Conservation (phyloP, 2,113 vertebrate genomes). For the Phaethon lepturus region DNA sequence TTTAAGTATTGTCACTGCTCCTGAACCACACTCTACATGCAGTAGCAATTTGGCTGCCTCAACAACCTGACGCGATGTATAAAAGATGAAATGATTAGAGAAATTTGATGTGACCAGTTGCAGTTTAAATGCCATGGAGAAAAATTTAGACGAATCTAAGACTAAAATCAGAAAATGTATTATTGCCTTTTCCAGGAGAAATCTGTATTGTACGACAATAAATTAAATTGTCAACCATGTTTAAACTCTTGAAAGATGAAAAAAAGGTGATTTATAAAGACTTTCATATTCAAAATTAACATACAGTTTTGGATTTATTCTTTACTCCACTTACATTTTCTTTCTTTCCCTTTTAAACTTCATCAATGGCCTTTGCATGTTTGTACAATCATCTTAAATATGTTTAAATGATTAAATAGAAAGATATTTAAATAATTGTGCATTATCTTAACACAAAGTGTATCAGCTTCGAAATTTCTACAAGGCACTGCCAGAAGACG, state of each 20-base stretch:
- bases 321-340: not conserved
- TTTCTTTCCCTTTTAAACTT: not conserved
- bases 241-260: not conserved
- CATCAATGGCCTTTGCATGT: not conserved
- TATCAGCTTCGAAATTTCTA: slow-evolving; percentile 35
- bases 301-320: not conserved
- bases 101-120: slow-evolving; percentile 41
- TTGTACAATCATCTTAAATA: slow-evolving; percentile 40
- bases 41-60: slow-evolving; percentile 60
- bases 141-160: slow-evolving; percentile 13
- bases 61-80: slow-evolving; percentile 27
- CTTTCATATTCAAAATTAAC: not conserved
- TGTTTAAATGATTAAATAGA: not conserved
- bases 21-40: slow-evolving; percentile 29
- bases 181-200: slow-evolving; percentile 1
- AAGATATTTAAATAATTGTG: not conserved
- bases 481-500: slow-evolving; percentile 52
- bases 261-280: not conserved
- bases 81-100: slow-evolving; percentile 53
- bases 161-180: not conserved
- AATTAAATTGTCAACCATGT: not conserved
- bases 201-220: not conserved
- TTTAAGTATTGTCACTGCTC: slow-evolving; percentile 47
- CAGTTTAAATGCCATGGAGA: slow-evolving; percentile 18
- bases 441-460: slow-evolving; percentile 28